Conservation (phyloP, 2,113 vertebrate species). For the Marmota monax region DNA sequence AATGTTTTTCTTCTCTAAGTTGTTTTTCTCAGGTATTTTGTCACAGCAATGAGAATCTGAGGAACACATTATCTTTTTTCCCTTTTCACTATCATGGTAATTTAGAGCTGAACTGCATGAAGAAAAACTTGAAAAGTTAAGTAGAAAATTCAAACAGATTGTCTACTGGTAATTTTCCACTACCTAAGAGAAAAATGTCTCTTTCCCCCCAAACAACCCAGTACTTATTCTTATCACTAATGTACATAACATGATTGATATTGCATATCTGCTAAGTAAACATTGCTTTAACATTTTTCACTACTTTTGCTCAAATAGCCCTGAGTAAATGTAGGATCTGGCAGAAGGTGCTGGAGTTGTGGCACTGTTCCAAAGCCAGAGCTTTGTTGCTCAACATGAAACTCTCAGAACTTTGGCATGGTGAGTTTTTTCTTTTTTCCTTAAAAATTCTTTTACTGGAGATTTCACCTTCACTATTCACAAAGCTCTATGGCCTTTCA, state of each 20-base stretch:
- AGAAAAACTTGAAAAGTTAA: constrained; percentile 63
- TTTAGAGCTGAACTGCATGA: background rate
- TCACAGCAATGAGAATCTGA: background rate
- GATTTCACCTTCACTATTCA: constrained; percentile 57
- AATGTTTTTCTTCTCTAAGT: background rate
- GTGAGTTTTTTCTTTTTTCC: background rate
- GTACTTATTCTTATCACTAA: constrained; percentile 76
- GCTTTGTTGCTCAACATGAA: constrained; percentile 75
- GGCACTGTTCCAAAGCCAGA: constrained; percentile 78
- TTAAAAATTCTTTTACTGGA: constrained; percentile 39
- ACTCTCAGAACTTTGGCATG: constrained; percentile 62
- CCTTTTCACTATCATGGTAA: constrained; percentile 38
- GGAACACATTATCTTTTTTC: background rate
- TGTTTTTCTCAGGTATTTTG: background rate
- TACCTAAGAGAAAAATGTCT: constrained; percentile 69
- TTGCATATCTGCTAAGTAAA: constrained; percentile 83
- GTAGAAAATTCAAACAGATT: background rate
- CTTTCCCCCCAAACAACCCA: constrained; percentile 76
- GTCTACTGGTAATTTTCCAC: constrained; percentile 78
- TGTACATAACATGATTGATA: constrained; percentile 76
- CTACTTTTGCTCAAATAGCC: constrained; percentile 85
- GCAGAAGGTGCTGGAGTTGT: constrained; percentile 70
- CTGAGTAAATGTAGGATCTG: constrained; percentile 84
- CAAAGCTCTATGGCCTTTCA: constrained; percentile 46
- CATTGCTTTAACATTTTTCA: constrained; percentile 82